Evolutionary conservation across 2,888 invertebrate genomes (phyloP).

Genomic region (Didymodactylos carnosus): DNA sequence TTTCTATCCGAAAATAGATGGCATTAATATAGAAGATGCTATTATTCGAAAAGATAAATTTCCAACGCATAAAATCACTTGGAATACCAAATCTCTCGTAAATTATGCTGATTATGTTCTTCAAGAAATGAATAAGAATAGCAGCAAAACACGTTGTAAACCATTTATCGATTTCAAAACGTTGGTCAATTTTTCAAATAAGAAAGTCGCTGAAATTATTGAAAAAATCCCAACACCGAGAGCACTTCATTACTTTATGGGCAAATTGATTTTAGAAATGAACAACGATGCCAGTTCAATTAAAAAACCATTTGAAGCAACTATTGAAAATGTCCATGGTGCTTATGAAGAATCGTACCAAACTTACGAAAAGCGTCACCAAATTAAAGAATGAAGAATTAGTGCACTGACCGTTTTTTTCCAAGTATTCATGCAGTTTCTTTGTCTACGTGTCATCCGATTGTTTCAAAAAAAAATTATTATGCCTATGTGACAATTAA

Average conservation of each 20-base stretch:
- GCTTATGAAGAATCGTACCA: too few relatives aligned
- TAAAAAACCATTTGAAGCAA: not conserved
- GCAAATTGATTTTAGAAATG: not conserved
- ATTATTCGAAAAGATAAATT: not conserved
- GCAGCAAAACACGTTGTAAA: not conserved
- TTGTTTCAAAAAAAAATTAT: too few relatives aligned
- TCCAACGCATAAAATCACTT: not conserved
- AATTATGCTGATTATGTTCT: not conserved
- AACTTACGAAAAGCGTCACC: too few relatives aligned
- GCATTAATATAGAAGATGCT: not conserved
- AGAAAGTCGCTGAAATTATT: not conserved
- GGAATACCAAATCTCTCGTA: not conserved
- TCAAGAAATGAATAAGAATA: not conserved
- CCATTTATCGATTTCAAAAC: not conserved
- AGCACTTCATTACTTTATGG: not conserved
- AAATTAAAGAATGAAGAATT: too few relatives aligned
- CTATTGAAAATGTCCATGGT: not conserved
- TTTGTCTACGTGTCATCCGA: too few relatives aligned
- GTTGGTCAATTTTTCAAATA: not conserved
- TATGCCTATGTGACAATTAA: too few relatives aligned
- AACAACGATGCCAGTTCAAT: not conserved
- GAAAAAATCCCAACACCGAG: not conserved
- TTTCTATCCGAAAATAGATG: not conserved
- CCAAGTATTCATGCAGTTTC: too few relatives aligned
- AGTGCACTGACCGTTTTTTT: too few relatives aligned